A percentile compares a stretch with the other conserved stretches of the same genome.
Evolutionary conservation across 2,113 vertebrate species (phyloP).

Genomic region (Alexandromys fortis): DNA sequence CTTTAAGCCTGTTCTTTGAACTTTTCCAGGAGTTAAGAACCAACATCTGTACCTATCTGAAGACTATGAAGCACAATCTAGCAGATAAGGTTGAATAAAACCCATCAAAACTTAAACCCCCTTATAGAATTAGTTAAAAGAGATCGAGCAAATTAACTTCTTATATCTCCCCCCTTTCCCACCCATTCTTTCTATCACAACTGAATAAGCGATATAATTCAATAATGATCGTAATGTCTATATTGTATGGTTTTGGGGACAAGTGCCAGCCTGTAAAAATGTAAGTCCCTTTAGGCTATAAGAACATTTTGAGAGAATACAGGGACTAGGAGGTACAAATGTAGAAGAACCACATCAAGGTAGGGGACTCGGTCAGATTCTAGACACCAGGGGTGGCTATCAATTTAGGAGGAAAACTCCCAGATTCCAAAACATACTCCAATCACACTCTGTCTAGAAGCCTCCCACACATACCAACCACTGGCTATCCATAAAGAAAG

Average conservation of each 20-base stretch:
- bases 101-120: neutral
- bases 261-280: neutral
- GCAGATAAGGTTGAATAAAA: neutral
- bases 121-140: neutral
- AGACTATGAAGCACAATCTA: neutral
- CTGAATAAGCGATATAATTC: neutral
- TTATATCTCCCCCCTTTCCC: neutral
- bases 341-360: neutral
- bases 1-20: neutral
- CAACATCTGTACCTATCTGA: neutral
- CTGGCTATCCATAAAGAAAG: neutral
- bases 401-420: neutral
- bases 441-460: neutral
- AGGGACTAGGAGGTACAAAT: neutral
- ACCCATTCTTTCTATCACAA: neutral
- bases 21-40: neutral
- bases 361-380: no score
- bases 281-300: neutral
- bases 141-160: neutral
- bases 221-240: neutral
- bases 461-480: neutral
- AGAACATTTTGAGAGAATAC: neutral
- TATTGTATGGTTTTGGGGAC: neutral
- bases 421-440: neutral
- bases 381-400: neutral